phyloP scores from a whole-genome alignment of 2,113 vertebrate genomes.

The Plestiodon gilberti region DNA sequence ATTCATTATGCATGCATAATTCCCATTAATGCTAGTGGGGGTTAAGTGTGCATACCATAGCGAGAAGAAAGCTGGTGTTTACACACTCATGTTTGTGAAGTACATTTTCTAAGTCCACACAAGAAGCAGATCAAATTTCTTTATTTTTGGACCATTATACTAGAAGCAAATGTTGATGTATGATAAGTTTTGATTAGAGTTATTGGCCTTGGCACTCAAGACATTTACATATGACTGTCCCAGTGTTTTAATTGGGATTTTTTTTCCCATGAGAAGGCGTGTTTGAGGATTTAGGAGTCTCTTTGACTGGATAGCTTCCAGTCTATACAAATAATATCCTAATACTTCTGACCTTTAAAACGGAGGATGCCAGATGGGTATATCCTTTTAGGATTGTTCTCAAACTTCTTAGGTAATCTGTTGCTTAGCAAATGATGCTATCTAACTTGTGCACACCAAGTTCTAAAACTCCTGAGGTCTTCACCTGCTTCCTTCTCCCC shows the following conservation, averaged over 20 bases:
- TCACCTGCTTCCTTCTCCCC: neutral
- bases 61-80: slow-evolving; percentile 36
- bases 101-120: slow-evolving; percentile 10
- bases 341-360: neutral
- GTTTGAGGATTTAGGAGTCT: neutral
- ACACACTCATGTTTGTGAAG: slow-evolving; percentile 32
- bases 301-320: neutral
- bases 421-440: neutral
- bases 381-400: slow-evolving; percentile 4
- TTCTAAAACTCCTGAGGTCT: neutral
- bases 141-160: slow-evolving; percentile 4
- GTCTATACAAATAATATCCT: neutral
- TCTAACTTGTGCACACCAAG: neutral
- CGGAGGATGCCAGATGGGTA: neutral
- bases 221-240: neutral
- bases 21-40: slow-evolving; percentile 60
- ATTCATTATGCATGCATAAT: slow-evolving; percentile 72
- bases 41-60: slow-evolving; percentile 45
- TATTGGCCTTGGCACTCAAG: neutral
- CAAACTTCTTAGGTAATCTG: neutral
- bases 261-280: neutral
- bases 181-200: neutral
- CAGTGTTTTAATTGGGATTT: neutral
- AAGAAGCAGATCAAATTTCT: slow-evolving; percentile 3
- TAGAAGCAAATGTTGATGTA: neutral